Evolutionary conservation across 1,140 invertebrate species (phyloP).

Genomic region (Drosophila seguyi): DNA sequence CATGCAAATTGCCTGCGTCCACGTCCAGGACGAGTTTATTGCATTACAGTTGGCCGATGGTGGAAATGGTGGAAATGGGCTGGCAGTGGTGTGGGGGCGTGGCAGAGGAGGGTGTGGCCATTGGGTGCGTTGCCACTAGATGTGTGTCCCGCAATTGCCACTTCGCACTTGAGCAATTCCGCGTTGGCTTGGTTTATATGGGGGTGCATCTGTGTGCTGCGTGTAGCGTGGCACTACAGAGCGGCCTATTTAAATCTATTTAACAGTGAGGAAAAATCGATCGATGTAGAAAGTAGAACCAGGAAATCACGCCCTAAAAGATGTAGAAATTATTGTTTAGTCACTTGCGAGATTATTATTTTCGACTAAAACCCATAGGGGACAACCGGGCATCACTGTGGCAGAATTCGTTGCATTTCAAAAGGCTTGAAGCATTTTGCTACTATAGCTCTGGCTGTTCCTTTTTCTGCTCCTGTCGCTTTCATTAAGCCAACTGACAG

Average conservation of each 20-base stretch:
- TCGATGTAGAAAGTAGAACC: no score
- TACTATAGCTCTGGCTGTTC: background rate
- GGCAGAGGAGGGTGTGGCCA: background rate
- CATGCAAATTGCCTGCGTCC: conserved; percentile 78
- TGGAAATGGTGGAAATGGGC: background rate
- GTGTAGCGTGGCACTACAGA: conserved; percentile 3
- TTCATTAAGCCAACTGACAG: conserved; percentile 73
- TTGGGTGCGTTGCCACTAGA: conserved; percentile 4
- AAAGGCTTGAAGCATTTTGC: conserved; percentile 21
- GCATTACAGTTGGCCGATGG: conserved; percentile 53
- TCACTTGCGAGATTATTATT: background rate
- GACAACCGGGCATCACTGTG: background rate
- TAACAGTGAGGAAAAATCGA: background rate
- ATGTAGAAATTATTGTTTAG: background rate
- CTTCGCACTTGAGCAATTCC: conserved; percentile 60
- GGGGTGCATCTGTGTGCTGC: background rate
- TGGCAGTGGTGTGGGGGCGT: background rate
- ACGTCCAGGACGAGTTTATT: conserved; percentile 66
- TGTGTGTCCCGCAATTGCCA: conserved; percentile 62
- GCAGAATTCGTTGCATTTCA: conserved; percentile 2
- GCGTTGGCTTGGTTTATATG: conserved; percentile 9
- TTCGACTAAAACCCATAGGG: background rate
- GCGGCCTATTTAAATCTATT: background rate
- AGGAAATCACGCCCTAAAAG: no score
- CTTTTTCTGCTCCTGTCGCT: conserved; percentile 38